phyloP scores from a whole-genome alignment of 1,140 invertebrate species.

The Euwallacea similis region DNA sequence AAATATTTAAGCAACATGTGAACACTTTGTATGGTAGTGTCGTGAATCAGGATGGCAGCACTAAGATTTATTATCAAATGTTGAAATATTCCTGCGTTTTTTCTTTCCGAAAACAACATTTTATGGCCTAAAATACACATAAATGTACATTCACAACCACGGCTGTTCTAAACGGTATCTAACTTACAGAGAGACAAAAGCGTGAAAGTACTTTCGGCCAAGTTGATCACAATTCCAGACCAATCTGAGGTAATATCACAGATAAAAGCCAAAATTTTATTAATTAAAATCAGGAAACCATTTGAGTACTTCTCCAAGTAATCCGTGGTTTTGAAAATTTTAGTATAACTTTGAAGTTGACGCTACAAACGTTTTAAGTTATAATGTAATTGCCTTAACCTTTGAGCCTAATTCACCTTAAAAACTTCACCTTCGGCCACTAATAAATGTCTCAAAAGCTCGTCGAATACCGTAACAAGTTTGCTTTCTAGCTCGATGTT shows the following conservation, averaged over 20 bases:
- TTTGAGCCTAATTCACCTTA: background rate
- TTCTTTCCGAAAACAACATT: background rate
- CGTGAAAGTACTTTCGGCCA: slow-evolving; percentile 7
- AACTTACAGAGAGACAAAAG: slow-evolving; percentile 15
- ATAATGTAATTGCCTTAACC: too few species aligned
- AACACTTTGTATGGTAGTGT: background rate
- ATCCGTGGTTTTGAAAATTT: background rate
- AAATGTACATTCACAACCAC: too few species aligned
- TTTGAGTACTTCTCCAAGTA: background rate
- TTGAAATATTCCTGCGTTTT: slow-evolving; percentile 7
- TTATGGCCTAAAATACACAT: background rate
- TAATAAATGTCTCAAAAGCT: slow-evolving; percentile 2
- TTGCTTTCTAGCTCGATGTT: background rate
- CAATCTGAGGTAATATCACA: slow-evolving; percentile 14
- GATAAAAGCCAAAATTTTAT: slow-evolving; percentile 8
- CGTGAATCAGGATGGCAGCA: slow-evolving; percentile 20
- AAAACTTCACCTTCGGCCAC: background rate
- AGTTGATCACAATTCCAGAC: background rate
- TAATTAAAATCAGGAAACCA: slow-evolving; percentile 15
- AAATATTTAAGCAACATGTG: slow-evolving; percentile 16
- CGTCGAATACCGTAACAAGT: background rate
- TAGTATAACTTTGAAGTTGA: background rate
- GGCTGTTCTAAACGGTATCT: background rate
- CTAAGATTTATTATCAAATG: slow-evolving; percentile 13
- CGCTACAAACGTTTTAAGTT: background rate